phyloP scores from a whole-genome alignment of 2,113 vertebrate species.

The Lota lota region DNA sequence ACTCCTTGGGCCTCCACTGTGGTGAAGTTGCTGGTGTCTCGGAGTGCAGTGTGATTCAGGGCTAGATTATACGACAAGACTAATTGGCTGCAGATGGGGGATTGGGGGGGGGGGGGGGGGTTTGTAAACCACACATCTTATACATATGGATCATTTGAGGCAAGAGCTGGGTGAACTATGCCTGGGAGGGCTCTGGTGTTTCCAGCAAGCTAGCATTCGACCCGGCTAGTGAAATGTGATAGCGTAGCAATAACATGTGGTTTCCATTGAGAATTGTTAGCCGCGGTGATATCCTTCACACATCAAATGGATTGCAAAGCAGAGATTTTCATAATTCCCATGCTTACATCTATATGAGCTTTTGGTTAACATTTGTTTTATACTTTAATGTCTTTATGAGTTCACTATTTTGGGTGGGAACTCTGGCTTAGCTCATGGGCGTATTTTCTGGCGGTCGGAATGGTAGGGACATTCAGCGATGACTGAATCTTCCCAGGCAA shows the following conservation, averaged over 20 bases:
- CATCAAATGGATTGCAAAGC: neutral
- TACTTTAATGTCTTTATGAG: neutral
- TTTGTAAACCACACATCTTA: slow-evolving; percentile 48
- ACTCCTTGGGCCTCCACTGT: slow-evolving; percentile 35
- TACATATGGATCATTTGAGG: slow-evolving; percentile 58
- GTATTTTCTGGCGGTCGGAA: too few relatives aligned
- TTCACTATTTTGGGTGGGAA: neutral
- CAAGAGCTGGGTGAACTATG: slow-evolving; percentile 49
- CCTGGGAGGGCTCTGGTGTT: slow-evolving; percentile 44
- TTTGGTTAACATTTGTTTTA: neutral
- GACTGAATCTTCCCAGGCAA: too few relatives aligned
- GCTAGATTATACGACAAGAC: slow-evolving; percentile 39
- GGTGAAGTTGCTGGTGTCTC: slow-evolving; percentile 43
- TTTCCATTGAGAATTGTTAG: slow-evolving; percentile 47
- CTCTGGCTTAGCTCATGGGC: too few relatives aligned
- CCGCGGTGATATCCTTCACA: slow-evolving; percentile 35
- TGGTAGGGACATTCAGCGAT: too few relatives aligned
- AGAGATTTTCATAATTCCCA: neutral
- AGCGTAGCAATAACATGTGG: slow-evolving; percentile 31
- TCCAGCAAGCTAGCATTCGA: slow-evolving; percentile 46
- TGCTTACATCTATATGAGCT: neutral
- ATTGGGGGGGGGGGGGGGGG: slow-evolving; percentile 31
- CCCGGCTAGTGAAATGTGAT: slow-evolving; percentile 42
- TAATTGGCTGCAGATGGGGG: slow-evolving; percentile 65
- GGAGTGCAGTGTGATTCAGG: slow-evolving; percentile 56